Base-by-base conservation (phyloP, 2,888 invertebrate genomes). In the Hylaea fasciaria region DNA sequence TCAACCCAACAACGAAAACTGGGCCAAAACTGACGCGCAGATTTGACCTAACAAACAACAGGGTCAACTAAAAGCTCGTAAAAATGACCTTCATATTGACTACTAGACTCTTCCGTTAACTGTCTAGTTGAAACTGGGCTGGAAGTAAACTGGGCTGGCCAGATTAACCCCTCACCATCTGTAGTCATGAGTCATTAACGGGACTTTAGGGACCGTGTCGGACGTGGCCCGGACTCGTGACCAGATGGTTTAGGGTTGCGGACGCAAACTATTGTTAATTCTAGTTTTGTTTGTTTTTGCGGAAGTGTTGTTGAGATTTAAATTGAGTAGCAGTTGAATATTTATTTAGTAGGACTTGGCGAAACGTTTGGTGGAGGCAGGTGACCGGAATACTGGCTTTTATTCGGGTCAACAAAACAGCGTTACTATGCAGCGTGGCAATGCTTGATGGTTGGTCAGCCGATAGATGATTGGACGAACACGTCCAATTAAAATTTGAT, bases 151-250 rank as follows among this genome's bases (percentile, higher is more conserved):
- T 5, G 44, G 13, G 50, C 50, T 5, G 44, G 13, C 14, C 28
- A 57, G 44, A 45, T 57, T 50, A 57, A 57, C 57, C 57, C 57
- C 47, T 10, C 32, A 29, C 57, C 40, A 35, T 40, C 40, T 40
- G 16, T 7, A 50, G 57, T 41, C 57, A 52, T 47, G 57, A 57
- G 47, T 47, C 51, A 57, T 57, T 57, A 57, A 57, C 57, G 47
- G 28, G 51, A 28, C 50, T 41, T 37, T 40, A 51, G 17, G 28
- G 57, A 47, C 40, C 57, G 41, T 17, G 17, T 43, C 14, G 52
- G 46, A 14, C 57, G 32, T 47, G 52, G 43, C 48, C n/a, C n/a
- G n/a, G n/a, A n/a, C n/a, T n/a, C 47, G 58, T 48, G 52, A 53
- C 53, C 48, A 57, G 40, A 35, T 47, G 40, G 37, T 29, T 45